Evolutionary conservation across 2,113 vertebrate genomes (phyloP).

Genomic region (Dicentrarchus labrax): DNA sequence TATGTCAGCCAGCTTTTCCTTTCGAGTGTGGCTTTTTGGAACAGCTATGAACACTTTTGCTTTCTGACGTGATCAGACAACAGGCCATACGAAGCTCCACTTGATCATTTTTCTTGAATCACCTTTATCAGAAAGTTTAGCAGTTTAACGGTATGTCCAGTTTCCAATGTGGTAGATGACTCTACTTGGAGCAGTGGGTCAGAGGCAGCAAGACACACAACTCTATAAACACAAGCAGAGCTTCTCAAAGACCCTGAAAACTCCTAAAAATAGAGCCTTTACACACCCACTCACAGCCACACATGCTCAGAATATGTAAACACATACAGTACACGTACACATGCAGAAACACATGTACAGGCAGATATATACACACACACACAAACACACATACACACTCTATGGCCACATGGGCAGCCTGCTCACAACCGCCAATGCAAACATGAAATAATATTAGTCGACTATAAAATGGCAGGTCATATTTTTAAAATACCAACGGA

Average conservation of each 20-base stretch:
- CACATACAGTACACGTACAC: slow-evolving; percentile 5
- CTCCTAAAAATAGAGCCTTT: slow-evolving; percentile 41
- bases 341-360: slow-evolving; percentile 29
- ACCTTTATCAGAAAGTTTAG: not conserved
- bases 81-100: not conserved
- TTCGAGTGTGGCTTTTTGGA: not conserved
- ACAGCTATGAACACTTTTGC: not conserved
- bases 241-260: slow-evolving; percentile 38
- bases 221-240: slow-evolving; percentile 16
- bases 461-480: slow-evolving; percentile 71
- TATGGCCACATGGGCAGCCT: slow-evolving; percentile 44
- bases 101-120: not conserved
- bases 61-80: not conserved
- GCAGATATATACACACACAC: slow-evolving; percentile 34
- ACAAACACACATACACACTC: slow-evolving; percentile 46
- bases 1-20: not conserved
- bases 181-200: slow-evolving; percentile 13
- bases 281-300: slow-evolving; percentile 17
- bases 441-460: slow-evolving; percentile 74
- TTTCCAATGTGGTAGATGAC: not conserved
- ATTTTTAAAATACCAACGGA: slow-evolving; percentile 72
- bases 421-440: slow-evolving; percentile 64
- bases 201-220: slow-evolving; percentile 44
- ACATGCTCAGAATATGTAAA: slow-evolving; percentile 47
- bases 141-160: not conserved